These are phyloP conservation scores for Isichthys henryi DNA, from an alignment of 2,113 vertebrate species.

Conservation along the genomic window DNA sequence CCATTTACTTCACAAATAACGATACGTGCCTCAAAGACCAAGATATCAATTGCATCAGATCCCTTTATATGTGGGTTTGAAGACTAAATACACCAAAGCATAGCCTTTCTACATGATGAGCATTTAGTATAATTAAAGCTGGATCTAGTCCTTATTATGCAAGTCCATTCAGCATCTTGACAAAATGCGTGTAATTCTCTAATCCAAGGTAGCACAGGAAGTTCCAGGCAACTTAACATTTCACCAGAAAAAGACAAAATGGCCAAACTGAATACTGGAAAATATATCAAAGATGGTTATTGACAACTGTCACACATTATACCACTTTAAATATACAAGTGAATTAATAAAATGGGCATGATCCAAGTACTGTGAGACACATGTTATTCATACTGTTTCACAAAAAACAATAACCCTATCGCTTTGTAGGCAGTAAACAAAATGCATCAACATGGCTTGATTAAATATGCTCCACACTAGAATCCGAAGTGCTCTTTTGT, in stretches of 20 bases:
- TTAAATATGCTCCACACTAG: neutral
- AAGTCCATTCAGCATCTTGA: neutral
- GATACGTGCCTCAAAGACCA: neutral
- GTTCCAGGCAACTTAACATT: neutral
- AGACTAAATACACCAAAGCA: neutral
- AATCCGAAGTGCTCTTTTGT: neutral
- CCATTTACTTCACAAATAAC: neutral
- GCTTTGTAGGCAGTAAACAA: neutral
- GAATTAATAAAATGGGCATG: neutral
- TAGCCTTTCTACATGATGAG: neutral
- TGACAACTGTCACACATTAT: neutral
- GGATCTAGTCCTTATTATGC: neutral
- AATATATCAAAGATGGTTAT: neutral
- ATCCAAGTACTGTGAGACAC: neutral
- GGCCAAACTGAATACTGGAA: neutral
- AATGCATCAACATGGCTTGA: neutral
- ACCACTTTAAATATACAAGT: neutral
- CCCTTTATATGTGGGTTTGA: neutral
- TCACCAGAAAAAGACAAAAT: neutral
- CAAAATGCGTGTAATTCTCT: neutral
- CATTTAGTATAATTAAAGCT: neutral
- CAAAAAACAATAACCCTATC: neutral
- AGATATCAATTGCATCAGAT: neutral
- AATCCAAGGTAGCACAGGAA: neutral
- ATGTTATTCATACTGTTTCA: neutral